Base-by-base conservation (phyloP, 2,113 vertebrate species). In the Recurvirostra avosetta region DNA sequence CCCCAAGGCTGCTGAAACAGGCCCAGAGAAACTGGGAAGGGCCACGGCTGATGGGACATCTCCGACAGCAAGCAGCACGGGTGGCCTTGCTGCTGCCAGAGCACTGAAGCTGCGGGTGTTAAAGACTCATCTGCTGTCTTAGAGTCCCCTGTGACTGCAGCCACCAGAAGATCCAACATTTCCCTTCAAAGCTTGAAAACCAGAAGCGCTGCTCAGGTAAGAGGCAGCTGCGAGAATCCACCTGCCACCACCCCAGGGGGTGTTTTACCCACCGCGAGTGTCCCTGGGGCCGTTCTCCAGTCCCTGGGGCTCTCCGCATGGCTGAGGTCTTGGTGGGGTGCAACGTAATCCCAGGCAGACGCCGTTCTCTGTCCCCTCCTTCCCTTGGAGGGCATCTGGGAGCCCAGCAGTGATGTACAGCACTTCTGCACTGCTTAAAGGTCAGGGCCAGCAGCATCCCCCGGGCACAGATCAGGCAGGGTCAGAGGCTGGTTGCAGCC, bases 211-310 rank as follows among this genome's bases (percentile, higher is more conserved):
- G 59, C 70, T 70, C 9, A 7, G 59, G 49, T 52, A 5, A 29
- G 56, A 41, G 25, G 15, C 62, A 76, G 36, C 32, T 53, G 22
- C 0, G 3, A 34, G 58, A 68, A 14, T 1, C 5, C 20, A 34
- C 21, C 40, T 23, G 80, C 3, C 21, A 4, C 43, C 63, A 25
- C 34, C 21, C 30, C 0, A 3, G 30, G 25, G 50, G 22, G 17
- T 13, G 21, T 19, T 56, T 71, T 36, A 47, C 30, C 16, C 18
- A 9, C 14, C 3, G 0, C 0, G 2, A 45, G 15, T 3, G 27
- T 40, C n/a, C 15, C 1, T 22, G n/a, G 56, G 45, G 49, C 59
- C 63, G 22, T 56, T 40, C 18, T 49, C 15, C 2, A 4, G 3
- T 43, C n/a, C 59, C 25, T 43, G 80, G n/a, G 40, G 18, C 63